Conservation (phyloP, 2,888 invertebrate species). For the Cacoxenus indagator region DNA sequence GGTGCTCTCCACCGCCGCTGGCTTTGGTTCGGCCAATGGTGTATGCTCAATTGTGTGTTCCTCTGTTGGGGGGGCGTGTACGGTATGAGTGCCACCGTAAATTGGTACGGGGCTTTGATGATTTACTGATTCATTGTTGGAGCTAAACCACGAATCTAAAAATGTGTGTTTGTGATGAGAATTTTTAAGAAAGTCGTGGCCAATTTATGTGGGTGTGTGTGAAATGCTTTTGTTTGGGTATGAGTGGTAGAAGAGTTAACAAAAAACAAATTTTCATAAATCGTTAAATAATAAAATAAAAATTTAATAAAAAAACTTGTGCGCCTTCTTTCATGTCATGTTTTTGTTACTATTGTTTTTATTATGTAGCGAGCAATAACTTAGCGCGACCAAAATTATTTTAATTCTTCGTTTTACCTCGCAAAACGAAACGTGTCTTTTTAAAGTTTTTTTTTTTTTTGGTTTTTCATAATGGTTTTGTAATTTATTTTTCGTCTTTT, state of each 20-base stretch:
- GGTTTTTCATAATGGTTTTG: constrained; percentile 33
- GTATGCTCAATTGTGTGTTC: constrained; percentile 59
- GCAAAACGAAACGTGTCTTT: constrained; percentile 34
- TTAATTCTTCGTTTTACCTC: constrained; percentile 44
- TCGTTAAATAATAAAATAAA: neutral
- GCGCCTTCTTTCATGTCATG: constrained; percentile 38
- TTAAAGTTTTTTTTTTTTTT: constrained; percentile 23
- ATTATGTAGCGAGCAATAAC: constrained; percentile 41
- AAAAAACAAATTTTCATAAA: neutral
- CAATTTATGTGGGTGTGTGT: neutral
- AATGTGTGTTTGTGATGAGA: constrained; percentile 25
- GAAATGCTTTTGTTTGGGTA: neutral
- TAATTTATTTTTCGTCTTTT: constrained; percentile 56
- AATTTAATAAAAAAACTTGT: constrained; percentile 30
- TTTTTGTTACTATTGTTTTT: neutral
- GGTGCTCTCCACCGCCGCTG: neutral
- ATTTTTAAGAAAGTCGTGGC: constrained; percentile 18
- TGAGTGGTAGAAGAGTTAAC: neutral
- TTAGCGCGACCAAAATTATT: constrained; percentile 34
- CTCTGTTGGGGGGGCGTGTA: constrained; percentile 33
- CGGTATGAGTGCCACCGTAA: neutral
- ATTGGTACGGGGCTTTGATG: constrained; percentile 27
- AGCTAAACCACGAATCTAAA: constrained; percentile 56
- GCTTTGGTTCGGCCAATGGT: constrained; percentile 49
- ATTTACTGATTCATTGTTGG: constrained; percentile 46